phyloP scores from a whole-genome alignment of 2,888 invertebrate genomes.

The Lasiommata megera region DNA sequence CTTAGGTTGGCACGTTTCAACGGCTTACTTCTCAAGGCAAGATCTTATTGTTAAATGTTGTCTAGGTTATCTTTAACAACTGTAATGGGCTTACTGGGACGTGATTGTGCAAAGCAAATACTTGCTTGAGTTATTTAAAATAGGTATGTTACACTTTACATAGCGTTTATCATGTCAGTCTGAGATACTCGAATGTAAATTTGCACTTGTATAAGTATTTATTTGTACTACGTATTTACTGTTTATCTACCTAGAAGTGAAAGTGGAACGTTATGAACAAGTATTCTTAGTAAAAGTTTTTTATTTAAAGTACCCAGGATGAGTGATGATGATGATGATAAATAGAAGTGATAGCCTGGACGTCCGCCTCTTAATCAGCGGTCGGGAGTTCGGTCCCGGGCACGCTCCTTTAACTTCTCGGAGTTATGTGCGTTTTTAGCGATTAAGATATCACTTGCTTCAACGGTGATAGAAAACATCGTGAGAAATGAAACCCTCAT shows the following conservation, averaged over 20 bases:
- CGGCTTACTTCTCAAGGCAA: not conserved
- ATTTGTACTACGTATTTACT: not conserved
- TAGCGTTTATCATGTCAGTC: conserved; percentile 5
- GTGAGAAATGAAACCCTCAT: too few species aligned
- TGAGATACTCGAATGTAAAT: not conserved
- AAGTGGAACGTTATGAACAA: not conserved
- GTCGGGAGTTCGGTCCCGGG: too few species aligned
- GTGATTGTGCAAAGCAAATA: conserved; percentile 2
- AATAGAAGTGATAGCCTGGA: too few species aligned
- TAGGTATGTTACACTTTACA: not conserved
- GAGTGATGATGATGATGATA: too few species aligned
- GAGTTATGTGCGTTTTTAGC: too few species aligned
- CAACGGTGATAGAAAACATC: too few species aligned
- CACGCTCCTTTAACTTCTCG: too few species aligned
- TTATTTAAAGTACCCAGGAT: too few species aligned
- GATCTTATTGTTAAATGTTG: conserved; percentile 6
- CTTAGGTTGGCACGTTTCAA: not conserved
- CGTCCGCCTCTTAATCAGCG: too few species aligned
- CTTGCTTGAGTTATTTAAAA: conserved; percentile 5
- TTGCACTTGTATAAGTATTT: conserved; percentile 3
- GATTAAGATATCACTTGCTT: too few species aligned
- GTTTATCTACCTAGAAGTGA: not conserved
- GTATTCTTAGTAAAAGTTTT: too few species aligned
- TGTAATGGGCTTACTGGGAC: conserved; percentile 1
- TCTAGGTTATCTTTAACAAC: not conserved